phyloP scores from a whole-genome alignment of 1,140 invertebrate genomes.

The Charaxes varanes region DNA sequence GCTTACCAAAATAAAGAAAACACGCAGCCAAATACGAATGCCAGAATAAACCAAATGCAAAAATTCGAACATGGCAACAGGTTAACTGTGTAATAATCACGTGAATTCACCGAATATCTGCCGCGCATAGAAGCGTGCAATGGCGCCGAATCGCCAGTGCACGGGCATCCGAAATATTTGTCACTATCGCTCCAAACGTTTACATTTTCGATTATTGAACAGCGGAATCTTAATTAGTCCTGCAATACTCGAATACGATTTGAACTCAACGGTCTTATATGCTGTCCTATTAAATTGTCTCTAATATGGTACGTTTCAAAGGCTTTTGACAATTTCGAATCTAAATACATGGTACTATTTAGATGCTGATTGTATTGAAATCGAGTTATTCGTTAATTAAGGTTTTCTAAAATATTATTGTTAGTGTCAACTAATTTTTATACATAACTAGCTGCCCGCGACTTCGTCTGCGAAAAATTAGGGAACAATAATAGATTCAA shows the following conservation, averaged over 20 bases:
- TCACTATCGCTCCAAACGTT: conserved; percentile 8
- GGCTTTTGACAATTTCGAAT: too few species aligned
- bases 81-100: conserved; percentile 10
- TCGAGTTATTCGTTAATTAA: too few species aligned
- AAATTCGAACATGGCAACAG: conserved; percentile 3
- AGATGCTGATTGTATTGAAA: too few species aligned
- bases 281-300: neutral
- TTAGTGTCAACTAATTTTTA: too few species aligned
- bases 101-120: neutral
- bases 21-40: neutral
- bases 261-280: neutral
- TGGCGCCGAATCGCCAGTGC: conserved; percentile 2
- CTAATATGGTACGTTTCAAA: too few species aligned
- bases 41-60: neutral
- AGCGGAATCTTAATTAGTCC: conserved; percentile 28
- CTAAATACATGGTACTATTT: too few species aligned
- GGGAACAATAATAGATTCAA: too few species aligned
- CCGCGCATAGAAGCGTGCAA: neutral
- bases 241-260: neutral
- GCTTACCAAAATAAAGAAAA: too few species aligned
- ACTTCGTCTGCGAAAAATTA: too few species aligned
- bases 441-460: too few species aligned
- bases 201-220: conserved; percentile 9
- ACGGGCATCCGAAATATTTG: conserved; percentile 18
- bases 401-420: too few species aligned